Base-by-base conservation (phyloP, 2,888 invertebrate genomes). In the Dexiosoma caninum region DNA sequence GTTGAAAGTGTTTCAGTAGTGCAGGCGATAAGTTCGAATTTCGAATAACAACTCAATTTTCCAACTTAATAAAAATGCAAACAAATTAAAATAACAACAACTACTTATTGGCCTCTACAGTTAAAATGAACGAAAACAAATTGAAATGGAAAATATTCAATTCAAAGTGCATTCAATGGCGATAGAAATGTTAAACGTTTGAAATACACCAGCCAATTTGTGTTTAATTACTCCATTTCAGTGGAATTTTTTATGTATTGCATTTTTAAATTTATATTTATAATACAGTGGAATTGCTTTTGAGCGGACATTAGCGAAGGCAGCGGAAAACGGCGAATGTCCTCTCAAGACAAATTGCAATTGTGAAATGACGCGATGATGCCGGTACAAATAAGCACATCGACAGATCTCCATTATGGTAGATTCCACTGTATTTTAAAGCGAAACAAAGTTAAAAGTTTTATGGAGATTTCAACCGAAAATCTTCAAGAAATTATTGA, bases 201-300 rank as follows among this genome's bases (percentile, higher is more conserved):
- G n/a, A 78, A 78, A 35, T 78, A 72, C 69, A 79, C 64, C 62
- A 74, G 74, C 57, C 74, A 78, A 78, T 69, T 62, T 55, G 72
- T 79, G 62, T 79, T 79, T 69, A 79, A 79, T 79, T 74, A 69
- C 42, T 55, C 35, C 51, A 55, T 60, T 72, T 14, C 10, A 6
- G 6, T 32, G 12, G 14, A 10, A 9, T 23, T 70, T 37, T 21
- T 42, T 14, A 14, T 5, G 4, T 42, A 7, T 42, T 14, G 2
- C n/a, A 37, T 10, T 37, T 37, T 1, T n/a, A n/a, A n/a, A n/a
- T n/a, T n/a, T n/a, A n/a, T n/a, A n/a, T n/a, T n/a, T n/a, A n/a
- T n/a, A n/a, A n/a, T n/a, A n/a, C n/a, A n/a, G n/a, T n/a, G n/a
- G n/a, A n/a, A n/a, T n/a, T n/a, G n/a, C n/a, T n/a, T n/a, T n/a